Percentiles rank a stretch among this genome's conserved stretches.
These are phyloP conservation scores for Henicopernis longicauda DNA, from an alignment of 2,113 vertebrate genomes.

Conservation along the genomic window DNA sequence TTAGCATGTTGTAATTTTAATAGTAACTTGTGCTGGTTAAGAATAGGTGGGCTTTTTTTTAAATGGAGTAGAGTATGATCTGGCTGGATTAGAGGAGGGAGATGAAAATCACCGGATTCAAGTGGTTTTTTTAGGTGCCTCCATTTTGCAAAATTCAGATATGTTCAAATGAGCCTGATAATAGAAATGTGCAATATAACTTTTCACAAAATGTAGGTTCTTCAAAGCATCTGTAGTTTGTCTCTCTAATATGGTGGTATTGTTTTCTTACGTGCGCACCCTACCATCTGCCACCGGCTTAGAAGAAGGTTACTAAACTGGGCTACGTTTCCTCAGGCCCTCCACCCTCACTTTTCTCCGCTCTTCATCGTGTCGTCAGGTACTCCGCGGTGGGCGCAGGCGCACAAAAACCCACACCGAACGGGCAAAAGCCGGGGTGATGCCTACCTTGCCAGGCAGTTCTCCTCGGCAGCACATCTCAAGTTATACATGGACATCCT, in stretches of 20 bases:
- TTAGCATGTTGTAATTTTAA: neutral
- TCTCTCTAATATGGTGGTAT: neutral
- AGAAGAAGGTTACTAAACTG: neutral
- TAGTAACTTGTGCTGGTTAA: neutral
- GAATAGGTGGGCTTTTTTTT: neutral
- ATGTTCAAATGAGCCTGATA: neutral
- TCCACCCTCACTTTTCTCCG: neutral
- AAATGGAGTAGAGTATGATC: neutral
- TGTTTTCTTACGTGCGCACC: neutral
- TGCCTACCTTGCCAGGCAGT: conserved; percentile 89
- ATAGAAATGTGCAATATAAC: neutral
- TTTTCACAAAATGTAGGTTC: neutral
- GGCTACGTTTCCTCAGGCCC: neutral
- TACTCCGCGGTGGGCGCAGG: accelerated
- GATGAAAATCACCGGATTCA: neutral
- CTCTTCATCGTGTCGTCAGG: neutral
- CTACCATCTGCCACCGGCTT: neutral
- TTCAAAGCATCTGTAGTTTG: neutral
- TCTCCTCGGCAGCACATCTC: conserved; percentile 92
- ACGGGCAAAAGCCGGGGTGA: neutral
- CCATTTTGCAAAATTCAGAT: neutral
- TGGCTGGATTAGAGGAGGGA: neutral
- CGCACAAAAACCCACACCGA: neutral
- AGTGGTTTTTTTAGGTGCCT: neutral
- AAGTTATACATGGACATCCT: conserved; percentile 92